A percentile compares a stretch with the other conserved stretches of the same genome.
Evolutionary conservation across 2,113 vertebrate genomes (phyloP).

Genomic region (Strix uralensis): DNA sequence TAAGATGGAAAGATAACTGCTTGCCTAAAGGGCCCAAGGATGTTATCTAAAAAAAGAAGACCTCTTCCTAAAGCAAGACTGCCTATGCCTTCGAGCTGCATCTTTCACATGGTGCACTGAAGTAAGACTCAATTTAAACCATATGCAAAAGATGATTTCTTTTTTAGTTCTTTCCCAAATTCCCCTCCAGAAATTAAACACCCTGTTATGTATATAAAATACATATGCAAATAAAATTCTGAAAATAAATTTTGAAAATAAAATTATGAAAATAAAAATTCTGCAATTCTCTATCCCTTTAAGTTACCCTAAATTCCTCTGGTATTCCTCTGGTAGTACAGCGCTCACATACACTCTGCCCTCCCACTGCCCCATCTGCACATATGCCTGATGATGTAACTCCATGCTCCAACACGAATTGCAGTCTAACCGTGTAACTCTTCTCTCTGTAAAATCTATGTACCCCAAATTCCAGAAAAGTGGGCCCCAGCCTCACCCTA

Average conservation of each 20-base stretch:
- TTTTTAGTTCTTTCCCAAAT: neutral
- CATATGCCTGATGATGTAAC: neutral
- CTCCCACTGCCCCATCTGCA: neutral
- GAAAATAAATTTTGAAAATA: no score
- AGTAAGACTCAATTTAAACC: neutral
- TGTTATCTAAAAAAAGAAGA: neutral
- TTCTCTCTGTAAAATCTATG: neutral
- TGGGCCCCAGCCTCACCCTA: neutral
- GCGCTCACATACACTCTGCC: fast-evolving
- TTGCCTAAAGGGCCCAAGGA: neutral
- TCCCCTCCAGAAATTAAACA: neutral
- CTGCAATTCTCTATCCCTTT: neutral
- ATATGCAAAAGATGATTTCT: neutral
- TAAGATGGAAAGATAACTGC: neutral
- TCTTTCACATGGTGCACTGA: neutral
- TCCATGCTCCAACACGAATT: neutral
- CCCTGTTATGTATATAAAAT: neutral
- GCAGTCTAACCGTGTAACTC: neutral
- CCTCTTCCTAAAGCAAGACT: neutral
- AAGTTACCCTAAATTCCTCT: neutral
- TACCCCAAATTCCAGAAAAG: neutral
- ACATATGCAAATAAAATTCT: neutral
- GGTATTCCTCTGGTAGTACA: neutral
- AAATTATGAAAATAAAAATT: neutral
- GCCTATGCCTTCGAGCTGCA: neutral